Base-by-base conservation (phyloP, 2,888 invertebrate species). In the Bombylius discolor region DNA sequence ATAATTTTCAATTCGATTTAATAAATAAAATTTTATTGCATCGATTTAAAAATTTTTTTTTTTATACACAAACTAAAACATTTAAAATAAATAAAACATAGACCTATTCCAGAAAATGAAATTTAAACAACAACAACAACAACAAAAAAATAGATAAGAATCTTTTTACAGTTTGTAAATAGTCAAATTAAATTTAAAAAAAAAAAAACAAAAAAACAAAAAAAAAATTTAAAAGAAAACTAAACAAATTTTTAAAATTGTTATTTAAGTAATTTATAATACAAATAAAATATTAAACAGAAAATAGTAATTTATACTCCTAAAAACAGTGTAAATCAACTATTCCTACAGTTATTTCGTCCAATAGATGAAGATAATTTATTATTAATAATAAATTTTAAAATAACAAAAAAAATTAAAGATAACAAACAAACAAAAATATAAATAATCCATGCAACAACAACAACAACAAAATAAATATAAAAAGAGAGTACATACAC, bases 301-400 rank as follows among this genome's bases (percentile, higher is more conserved):
- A 23, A 47, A 55, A 55, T 51, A 55, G 47, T 23, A 47, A 51
- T 47, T 51, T 45, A 55, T 47, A 58, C 55, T 51, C 58, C 57
- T 57, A 60, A 60, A 60, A 61, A 62, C 61, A 59, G 62, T 62
- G 59, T 55, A 47, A 53, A 32, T 31, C n/a, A 52, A 51, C 53
- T 56, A 60, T 59, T 59, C 59, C 59, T 60, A 60, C 58, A 60
- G 58, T 60, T 58, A 60, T 58, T 59, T 58, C 60, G 60, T 60
- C 60, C 60, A 60, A 56, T 55, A 58, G 56, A 58, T 56, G 53
- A 54, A 52, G 48, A 54, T 31, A 42, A 11, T 42, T 42, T 42
- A 42, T 42, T 42, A 42, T 42, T 7, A 23, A 23, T 3, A 23
- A 42, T 42, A 11, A 42, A 42, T 42, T 42, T 42, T 11, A 44